Evolutionary conservation across 2,888 invertebrate genomes (phyloP).

Genomic region (Pyrrhosoma nymphula): DNA sequence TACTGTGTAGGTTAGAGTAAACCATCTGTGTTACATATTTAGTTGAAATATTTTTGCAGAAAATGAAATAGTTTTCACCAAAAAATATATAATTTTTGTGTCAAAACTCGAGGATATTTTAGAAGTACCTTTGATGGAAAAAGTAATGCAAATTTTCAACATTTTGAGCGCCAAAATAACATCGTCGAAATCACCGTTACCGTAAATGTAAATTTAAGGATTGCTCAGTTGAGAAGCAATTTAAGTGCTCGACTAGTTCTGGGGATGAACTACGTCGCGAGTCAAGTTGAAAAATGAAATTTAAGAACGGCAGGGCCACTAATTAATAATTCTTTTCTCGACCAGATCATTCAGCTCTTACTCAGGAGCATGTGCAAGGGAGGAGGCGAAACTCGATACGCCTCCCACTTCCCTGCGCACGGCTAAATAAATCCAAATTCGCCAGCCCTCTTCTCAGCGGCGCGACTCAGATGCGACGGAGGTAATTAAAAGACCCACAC

Average conservation of each 20-base stretch:
- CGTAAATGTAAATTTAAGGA: no score
- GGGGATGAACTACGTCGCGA: background rate
- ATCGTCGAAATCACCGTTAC: no score
- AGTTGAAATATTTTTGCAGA: no score
- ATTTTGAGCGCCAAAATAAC: no score
- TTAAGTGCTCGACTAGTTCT: background rate
- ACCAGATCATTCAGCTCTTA: background rate
- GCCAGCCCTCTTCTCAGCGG: constrained; percentile 4
- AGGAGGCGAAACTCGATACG: background rate
- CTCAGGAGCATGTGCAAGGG: background rate
- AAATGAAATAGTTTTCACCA: no score
- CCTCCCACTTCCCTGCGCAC: background rate
- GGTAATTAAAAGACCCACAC: constrained; percentile 44
- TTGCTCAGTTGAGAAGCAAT: background rate
- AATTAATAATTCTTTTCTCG: background rate
- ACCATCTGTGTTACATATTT: no score
- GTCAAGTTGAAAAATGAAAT: background rate
- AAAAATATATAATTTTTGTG: no score
- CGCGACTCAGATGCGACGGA: constrained; percentile 30
- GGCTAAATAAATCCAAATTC: background rate
- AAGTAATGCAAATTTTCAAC: no score
- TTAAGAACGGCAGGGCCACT: background rate
- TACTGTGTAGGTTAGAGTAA: no score
- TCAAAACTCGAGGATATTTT: no score
- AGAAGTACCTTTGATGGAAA: no score